Evolutionary conservation across 1,140 invertebrate genomes (phyloP), one percentile per base, ranked within the genome.

Genomic region (Choristoneura fumiferana): DNA sequence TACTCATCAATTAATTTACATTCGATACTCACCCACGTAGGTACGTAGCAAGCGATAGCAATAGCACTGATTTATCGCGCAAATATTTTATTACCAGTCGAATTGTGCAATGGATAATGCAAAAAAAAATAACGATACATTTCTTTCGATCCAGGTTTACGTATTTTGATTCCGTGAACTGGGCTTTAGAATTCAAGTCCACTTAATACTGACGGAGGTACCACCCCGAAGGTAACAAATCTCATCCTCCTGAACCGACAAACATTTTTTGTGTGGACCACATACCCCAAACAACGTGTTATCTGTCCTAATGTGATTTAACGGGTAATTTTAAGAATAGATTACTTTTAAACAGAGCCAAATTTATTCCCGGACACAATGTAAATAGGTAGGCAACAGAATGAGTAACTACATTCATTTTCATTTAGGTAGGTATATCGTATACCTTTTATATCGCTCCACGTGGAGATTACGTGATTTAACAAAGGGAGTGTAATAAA

Each of bases 351-450:
- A 85, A 81, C 70, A 79, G 70, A 80, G 63, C 71, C 63, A 70
- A 72, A 88, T 84, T 85, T 86, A 88, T 82, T 63, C 58, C 57
- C 63, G 62, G 64, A 54, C 72, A 79, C 79, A 80, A 81, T 76
- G 79, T 84, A 87, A 85, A 81, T 88, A 87, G 76, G 74, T 73
- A 77, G 82, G 72, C 78, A 81, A 76, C 63, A 83, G 76, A 80
- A 87, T 84, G 86, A 87, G 84, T 83, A 86, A 89, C 83, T 89
- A 85, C 83, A 83, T 87, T 89, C 82, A 87, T 87, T 89, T 83
- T 87, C 86, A 89, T 89, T 87, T 86, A 78, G 80, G 76, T 79
- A 49, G 80, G 76, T 79, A 49, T 49, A 49, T 78, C 84, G 76
- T 79, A 49, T 49, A 49, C 80, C 84, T 81, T 85, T 86, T 86